These are phyloP conservation scores for Hydriomena furcata DNA, from an alignment of 2,888 invertebrate genomes.

Conservation along the genomic window DNA sequence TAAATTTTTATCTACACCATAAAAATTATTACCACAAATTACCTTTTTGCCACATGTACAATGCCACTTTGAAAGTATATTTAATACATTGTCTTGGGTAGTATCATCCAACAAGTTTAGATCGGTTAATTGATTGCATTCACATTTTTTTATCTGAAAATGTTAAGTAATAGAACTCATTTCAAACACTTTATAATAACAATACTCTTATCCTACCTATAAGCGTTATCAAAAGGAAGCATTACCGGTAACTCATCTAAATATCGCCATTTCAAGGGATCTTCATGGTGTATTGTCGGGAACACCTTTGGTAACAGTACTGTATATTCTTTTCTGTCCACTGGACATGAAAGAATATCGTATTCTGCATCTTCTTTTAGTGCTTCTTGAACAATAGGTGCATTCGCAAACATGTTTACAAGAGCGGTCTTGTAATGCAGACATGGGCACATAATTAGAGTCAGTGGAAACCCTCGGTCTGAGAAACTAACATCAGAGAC, in stretches of 20 bases:
- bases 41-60: slow-evolving; percentile 75
- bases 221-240: neutral
- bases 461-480: slow-evolving; percentile 71
- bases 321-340: slow-evolving; percentile 61
- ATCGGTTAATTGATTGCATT: slow-evolving; percentile 71
- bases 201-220: too few species aligned
- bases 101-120: slow-evolving; percentile 66
- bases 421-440: slow-evolving; percentile 58
- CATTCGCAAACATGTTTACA: slow-evolving; percentile 54
- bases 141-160: slow-evolving; percentile 71
- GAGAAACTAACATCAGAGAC: slow-evolving; percentile 49
- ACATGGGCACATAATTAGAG: slow-evolving; percentile 64
- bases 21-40: too few species aligned
- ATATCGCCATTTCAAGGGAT: slow-evolving; percentile 62
- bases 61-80: slow-evolving; percentile 74
- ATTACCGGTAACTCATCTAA: slow-evolving; percentile 66
- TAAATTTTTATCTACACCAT: too few species aligned
- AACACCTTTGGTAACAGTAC: slow-evolving; percentile 65
- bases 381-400: slow-evolving; percentile 50
- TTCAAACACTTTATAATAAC: too few species aligned
- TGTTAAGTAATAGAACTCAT: neutral
- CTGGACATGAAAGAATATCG: slow-evolving; percentile 56
- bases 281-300: slow-evolving; percentile 58
- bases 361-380: slow-evolving; percentile 49
- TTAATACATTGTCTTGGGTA: slow-evolving; percentile 68